Base-by-base conservation (phyloP, 1,140 invertebrate species). In the Belonocnema kinseyi region DNA sequence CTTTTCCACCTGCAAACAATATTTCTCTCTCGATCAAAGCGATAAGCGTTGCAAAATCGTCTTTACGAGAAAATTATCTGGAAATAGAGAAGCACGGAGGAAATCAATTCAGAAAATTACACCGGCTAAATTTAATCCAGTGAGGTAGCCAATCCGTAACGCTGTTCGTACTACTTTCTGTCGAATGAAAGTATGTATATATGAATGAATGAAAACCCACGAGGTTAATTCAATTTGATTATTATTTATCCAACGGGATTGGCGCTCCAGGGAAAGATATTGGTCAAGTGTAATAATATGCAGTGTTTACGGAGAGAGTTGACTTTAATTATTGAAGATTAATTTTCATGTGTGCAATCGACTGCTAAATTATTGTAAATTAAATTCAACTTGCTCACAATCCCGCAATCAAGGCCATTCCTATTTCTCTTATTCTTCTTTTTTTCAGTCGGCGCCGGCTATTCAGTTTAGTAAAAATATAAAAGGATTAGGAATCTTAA, bases 301-400 rank as follows among this genome's bases (percentile, higher is more conserved):
- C 61, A 66, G n/a, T 66, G 2, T 66, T 66, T 40, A 66, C 26
- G 26, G 26, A 66, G 26, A 66, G 61, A 46, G 26, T 46, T 66
- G 61, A 66, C 61, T 66, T 66, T 46, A 66, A 66, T 66, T 66
- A 66, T 66, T 66, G 61, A 4, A 66, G 40, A 66, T 66, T 66
- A 66, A 66, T 66, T 66, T 66, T 40, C 26, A 61, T 66, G 16
- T 40, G 58, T n/a, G 61, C 61, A 66, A 66, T 66, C 26, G 26
- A 40, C 14, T 40, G 26, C 61, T 16, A 66, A 66, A 40, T 40
- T n/a, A 66, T 16, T 13, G 61, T 33, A 66, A 33, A 8, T 66
- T 66, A 40, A 66, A 66, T 66, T 66, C 46, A 66, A 66, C 33
- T 66, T 66, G 61, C 61, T 66, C 26, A 14, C 13, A 16, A 40